Base-by-base conservation (phyloP, 2,797 vertebrate species). In the Phylloscopus collybita region DNA sequence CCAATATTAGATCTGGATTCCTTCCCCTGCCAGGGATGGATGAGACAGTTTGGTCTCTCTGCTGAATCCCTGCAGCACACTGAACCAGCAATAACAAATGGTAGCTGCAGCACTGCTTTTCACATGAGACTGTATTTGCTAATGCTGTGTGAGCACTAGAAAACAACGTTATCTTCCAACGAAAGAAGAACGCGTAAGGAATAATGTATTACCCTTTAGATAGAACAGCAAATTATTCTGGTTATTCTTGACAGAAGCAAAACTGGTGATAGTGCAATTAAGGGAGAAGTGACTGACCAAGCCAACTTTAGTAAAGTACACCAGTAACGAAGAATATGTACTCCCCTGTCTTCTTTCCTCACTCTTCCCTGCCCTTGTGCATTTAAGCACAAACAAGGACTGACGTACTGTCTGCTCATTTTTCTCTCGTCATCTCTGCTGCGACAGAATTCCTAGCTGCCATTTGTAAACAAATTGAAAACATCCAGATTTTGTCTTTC, bases 41-140 rank as follows among this genome's bases (percentile, higher is more conserved):
- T 26, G 23, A 0, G 0, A 42, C 22, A 32, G 54, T 42, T 86
- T 38, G 22, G 53, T 16, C 2, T 34, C 38, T 66, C 80, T 1
- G 2, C 36, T 59, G 38, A 89, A 93, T 57, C 54, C 51, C 47
- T 29, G 53, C 18, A 27, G 65, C 19, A 56, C 76, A 30, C 50
- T 67, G 45, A 88, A 88, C 12, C 23, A 84, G 38, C 65, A 88
- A 51, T 26, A 80, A 47, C 49, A 87, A 70, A 34, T 2, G 6
- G 73, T 57, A 73, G 61, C 49, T 92, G 54, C 45, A 27, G 15
- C 59, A 54, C 74, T 57, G 80, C 71, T 80, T 72, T 81, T 49
- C 59, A 30, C 34, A n/a, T 34, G 13, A 81, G 36, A 2, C 0
- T 45, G 9, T 18, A 79, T 61, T 54, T 85, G 66, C 62, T 79